Evolutionary conservation across 1,140 invertebrate genomes (phyloP), one percentile per base, ranked within the genome.

Genomic region (Tetramorium alpestre): DNA sequence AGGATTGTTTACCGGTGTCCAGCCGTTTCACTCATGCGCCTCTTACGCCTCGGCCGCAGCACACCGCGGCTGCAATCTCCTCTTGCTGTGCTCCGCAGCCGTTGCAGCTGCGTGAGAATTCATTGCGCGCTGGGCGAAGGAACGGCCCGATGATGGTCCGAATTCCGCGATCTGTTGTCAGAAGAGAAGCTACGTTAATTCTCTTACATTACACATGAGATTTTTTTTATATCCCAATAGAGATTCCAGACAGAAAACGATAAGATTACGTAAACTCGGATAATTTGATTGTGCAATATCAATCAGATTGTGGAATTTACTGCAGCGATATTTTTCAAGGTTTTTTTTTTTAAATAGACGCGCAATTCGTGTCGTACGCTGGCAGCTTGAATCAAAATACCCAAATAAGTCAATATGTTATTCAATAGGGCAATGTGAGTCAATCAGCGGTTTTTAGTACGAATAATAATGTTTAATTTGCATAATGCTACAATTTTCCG

Each of bases 1-100:
- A 86, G 90, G 91, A 94, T 94, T 94, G 94, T 94, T 94, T 94
- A 94, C 94, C 90, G 89, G 93, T 77, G 89, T 90, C 86, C 91
- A 87, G 73, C 75, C 85, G 87, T 88, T 91, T 88, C 89, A 7
- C 70, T 77, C 86, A 25, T 65, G 85, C 72, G 85, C 72, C 88
- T 87, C 85, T 87, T 90, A 69, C 89, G 70, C 82, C 58, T 62
- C 82, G 70, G 44, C 56, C 69, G 41, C 67, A 28, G 51, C 78
- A 81, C 18, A 81, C 18, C 51, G 85, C 70, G 75, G 88, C 86
- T 89, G 89, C 89, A 87, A 13, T 67, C 38, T 67, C 64, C 64
- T 41, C 64, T 38, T 13, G 64, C 64, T 44, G 62, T n/a, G 33
- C 41, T 67, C 64, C 38, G 56, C 44, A 77, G 28, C 60, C 38